These are phyloP conservation scores for Argyrosomus regius DNA, from an alignment of 2,797 vertebrate genomes.

Conservation along the genomic window DNA sequence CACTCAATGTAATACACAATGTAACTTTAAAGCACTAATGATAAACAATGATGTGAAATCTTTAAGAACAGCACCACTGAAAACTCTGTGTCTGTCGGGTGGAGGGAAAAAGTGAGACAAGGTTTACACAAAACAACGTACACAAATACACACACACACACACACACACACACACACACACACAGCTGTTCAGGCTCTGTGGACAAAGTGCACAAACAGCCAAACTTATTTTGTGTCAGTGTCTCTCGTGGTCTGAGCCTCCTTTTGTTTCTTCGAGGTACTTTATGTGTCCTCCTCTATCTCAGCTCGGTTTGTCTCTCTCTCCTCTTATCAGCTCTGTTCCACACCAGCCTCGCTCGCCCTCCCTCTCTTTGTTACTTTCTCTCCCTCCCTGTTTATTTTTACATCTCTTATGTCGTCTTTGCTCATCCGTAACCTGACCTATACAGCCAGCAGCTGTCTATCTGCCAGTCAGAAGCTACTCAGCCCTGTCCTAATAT, in stretches of 20 bases:
- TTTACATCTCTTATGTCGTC: conserved; percentile 51
- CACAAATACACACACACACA: conserved; percentile 4
- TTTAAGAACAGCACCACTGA: too few species aligned
- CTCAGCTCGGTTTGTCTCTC: conserved; percentile 34
- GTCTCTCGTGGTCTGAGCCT: conserved; percentile 10
- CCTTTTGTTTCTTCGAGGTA: conserved; percentile 52
- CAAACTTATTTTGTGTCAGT: conserved; percentile 38
- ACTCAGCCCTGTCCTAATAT: conserved; percentile 47
- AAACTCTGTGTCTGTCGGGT: too few species aligned
- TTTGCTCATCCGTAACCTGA: conserved; percentile 49
- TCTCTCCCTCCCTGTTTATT: conserved; percentile 50
- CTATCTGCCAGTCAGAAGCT: conserved; percentile 49
- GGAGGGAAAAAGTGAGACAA: too few species aligned
- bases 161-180: conserved; percentile 19
- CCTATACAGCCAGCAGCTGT: conserved; percentile 50
- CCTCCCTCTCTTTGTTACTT: conserved; percentile 6
- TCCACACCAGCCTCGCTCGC: conserved; percentile 8
- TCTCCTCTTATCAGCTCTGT: conserved; percentile 35
- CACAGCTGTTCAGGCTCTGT: conserved; percentile 25
- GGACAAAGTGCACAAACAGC: conserved; percentile 36
- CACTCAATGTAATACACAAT: too few species aligned
- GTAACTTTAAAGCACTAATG: too few species aligned
- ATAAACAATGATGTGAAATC: too few species aligned
- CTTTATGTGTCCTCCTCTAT: conserved; percentile 35
- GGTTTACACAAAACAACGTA: not conserved